Percentiles rank a stretch among this genome's conserved stretches.
Evolutionary conservation across 2,888 invertebrate genomes (phyloP).

Genomic region (Hypselothyrea guttata): DNA sequence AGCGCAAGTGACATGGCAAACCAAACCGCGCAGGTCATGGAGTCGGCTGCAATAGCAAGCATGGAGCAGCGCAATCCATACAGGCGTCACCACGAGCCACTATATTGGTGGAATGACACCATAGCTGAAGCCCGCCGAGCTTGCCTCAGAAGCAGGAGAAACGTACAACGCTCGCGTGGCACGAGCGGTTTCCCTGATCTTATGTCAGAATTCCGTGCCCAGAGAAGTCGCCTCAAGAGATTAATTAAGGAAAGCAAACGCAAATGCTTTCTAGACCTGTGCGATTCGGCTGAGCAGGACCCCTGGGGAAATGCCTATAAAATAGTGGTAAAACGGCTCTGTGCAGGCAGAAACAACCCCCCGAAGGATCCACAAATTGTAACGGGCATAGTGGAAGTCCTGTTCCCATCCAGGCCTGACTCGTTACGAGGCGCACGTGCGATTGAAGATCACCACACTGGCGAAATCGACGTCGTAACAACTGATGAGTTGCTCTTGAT

Average conservation of each 20-base stretch:
- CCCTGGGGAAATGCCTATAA: background rate
- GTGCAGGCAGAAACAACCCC: background rate
- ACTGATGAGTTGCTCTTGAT: too few species aligned
- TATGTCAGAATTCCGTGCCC: background rate
- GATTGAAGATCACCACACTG: too few species aligned
- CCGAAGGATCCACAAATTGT: background rate
- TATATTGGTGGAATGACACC: too few species aligned
- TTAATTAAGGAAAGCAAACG: background rate
- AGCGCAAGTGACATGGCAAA: too few species aligned
- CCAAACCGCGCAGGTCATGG: too few species aligned
- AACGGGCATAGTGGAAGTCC: background rate
- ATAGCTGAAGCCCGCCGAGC: too few species aligned
- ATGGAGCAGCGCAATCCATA: too few species aligned
- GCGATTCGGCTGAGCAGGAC: background rate
- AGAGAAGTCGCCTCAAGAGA: background rate
- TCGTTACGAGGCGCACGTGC: too few species aligned
- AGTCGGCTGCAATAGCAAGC: too few species aligned
- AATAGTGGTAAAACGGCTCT: background rate
- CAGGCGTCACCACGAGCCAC: too few species aligned
- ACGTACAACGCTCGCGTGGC: too few species aligned
- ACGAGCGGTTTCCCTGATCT: background rate
- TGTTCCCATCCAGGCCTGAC: background rate
- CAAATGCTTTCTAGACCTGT: background rate
- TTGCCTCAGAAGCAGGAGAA: too few species aligned
- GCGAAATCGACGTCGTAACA: background rate